Conservation (phyloP, 2,797 vertebrate genomes). For the Oryzias dopingdopingensis region DNA sequence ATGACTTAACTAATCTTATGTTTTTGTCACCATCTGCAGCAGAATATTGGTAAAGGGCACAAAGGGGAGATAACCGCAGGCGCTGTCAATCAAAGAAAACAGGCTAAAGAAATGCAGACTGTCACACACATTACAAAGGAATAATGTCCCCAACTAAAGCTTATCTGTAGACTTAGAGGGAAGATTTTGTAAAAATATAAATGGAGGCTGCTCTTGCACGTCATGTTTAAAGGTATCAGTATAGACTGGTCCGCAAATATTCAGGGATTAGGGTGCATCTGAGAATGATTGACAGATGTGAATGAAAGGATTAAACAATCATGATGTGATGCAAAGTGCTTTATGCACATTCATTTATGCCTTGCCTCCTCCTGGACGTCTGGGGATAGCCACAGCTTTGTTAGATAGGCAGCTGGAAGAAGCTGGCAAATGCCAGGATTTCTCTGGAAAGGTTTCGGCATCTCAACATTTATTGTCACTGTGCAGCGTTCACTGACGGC, state of each 20-base stretch:
- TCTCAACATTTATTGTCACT: constrained; percentile 30
- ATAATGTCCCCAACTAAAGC: constrained; percentile 44
- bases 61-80: constrained; percentile 37
- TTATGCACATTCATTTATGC: constrained; percentile 63
- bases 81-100: constrained; percentile 43
- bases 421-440: constrained; percentile 42
- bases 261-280: constrained; percentile 60
- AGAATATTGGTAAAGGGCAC: constrained; percentile 42
- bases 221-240: constrained; percentile 53
- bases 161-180: constrained; percentile 49
- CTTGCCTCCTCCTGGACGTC: constrained; percentile 30
- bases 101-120: constrained; percentile 47
- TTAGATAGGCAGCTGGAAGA: constrained; percentile 47
- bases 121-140: constrained; percentile 37
- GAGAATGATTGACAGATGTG: constrained; percentile 60
- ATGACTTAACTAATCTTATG: constrained; percentile 30
- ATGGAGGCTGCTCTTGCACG: constrained; percentile 41
- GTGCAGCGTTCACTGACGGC: constrained; percentile 1
- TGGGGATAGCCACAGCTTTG: constrained; percentile 41
- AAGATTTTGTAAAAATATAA: constrained; percentile 46
- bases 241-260: constrained; percentile 46
- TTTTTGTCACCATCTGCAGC: constrained; percentile 38
- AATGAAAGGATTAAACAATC: constrained; percentile 66
- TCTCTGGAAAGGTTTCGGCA: constrained; percentile 35
- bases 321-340: constrained; percentile 64